Base-by-base conservation (phyloP, 2,888 invertebrate genomes). In the Neoitamus cyanurus region DNA sequence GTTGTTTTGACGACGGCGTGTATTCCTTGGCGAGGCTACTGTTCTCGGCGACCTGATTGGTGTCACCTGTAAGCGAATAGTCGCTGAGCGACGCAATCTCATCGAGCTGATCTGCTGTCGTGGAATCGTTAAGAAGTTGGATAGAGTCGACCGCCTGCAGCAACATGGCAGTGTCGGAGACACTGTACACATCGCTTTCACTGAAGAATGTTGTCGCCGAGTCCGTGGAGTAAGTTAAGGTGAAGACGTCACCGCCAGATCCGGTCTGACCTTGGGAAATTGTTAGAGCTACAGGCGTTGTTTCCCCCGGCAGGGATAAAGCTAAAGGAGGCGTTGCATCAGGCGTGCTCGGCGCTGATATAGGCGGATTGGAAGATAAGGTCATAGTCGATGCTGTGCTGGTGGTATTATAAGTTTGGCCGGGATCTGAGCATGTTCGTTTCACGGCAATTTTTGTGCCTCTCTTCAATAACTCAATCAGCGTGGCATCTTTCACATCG, bases 131-230 rank as follows among this genome's bases (percentile, higher is more conserved):
- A 82, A 95, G 93, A 46, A 93, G 88, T 88, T 95, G 95, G 87
- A 94, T 93, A 2, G 94, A 92, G 88, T 94, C 93, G 5, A 94
- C 93, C 3, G 93, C 94, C 89, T 95, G 94, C 80, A 95, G 90
- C 36, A 95, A 91, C 92, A 95, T 94, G 28, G 92, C 91, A 9
- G 94, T 93, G 87, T 95, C 95, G 84, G 94, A 94, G 2, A 95
- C 94, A 88, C 94, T 94, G 85, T 96, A 96, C n/a, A 95, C 94
- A 88, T 96, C 96, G 87, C 96, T 95, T 89, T 96, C 90, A 72
- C 89, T 89, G 58, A 91, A 91, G 94, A 83, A 95, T 89, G 88
- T 94, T 93, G 85, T 94, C 92, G 90, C 94, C 92, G 91, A 94
- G 93, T 88, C 94, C 92, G 87, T 92, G 89, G 91, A 91, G 86